These are phyloP conservation scores for Zele albiditarsus DNA, from an alignment of 2,888 invertebrate species.

Conservation along the genomic window DNA sequence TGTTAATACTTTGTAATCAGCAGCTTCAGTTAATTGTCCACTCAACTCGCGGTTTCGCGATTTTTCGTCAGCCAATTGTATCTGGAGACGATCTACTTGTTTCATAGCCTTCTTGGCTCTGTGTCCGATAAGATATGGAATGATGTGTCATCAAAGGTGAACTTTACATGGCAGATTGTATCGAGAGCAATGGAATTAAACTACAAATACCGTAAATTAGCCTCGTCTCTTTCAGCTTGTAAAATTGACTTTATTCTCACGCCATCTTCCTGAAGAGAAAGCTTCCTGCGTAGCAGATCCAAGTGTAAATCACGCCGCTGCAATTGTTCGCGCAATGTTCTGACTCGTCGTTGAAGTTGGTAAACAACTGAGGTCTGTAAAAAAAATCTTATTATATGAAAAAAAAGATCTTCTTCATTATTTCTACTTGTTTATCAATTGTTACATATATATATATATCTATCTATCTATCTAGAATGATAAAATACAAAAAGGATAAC, in stretches of 20 bases:
- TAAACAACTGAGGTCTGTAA: constrained; percentile 89
- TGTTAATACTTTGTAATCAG: constrained; percentile 84
- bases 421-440: neutral
- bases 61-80: constrained; percentile 87
- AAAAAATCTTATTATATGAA: neutral
- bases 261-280: constrained; percentile 87
- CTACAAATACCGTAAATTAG: constrained; percentile 69
- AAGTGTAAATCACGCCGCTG: constrained; percentile 93
- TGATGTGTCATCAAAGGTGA: neutral
- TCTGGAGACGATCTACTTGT: constrained; percentile 86
- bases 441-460: neutral
- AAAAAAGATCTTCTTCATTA: neutral
- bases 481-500: constrained; percentile 4
- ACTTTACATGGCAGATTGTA: constrained; percentile 6
- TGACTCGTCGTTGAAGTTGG: constrained; percentile 89
- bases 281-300: constrained; percentile 89
- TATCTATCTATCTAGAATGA: neutral
- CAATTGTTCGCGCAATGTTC: constrained; percentile 90
- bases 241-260: constrained; percentile 78
- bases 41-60: constrained; percentile 88
- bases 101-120: constrained; percentile 87
- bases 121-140: constrained; percentile 15
- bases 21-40: constrained; percentile 88
- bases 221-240: constrained; percentile 74
- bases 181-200: constrained; percentile 13